These are phyloP conservation scores for Epizoanthus ramosus DNA, from an alignment of 92 coral and sea anemone genomes.

Conservation along the genomic window DNA sequence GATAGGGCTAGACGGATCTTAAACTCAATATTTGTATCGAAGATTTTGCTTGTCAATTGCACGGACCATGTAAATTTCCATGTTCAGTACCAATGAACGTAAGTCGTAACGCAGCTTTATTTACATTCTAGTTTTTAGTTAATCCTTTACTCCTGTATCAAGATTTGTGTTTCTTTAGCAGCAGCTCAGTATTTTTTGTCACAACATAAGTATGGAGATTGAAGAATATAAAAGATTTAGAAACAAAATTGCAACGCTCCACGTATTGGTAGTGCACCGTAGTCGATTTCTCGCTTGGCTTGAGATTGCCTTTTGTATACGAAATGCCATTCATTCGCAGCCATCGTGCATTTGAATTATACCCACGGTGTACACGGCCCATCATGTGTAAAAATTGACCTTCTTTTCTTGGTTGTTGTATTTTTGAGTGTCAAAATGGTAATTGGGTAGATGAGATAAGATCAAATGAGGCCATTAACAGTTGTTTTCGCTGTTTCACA, in stretches of 20 bases:
- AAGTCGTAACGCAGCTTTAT: background rate
- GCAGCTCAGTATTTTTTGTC: too few species aligned
- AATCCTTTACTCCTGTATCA: background rate
- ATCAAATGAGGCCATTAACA: background rate
- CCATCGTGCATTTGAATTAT: background rate
- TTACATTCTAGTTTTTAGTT: background rate
- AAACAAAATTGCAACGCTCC: background rate
- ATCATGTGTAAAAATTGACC: background rate
- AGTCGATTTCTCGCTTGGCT: conserved; percentile 1
- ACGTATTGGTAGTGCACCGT: too few species aligned
- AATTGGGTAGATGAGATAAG: background rate
- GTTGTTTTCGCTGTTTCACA: background rate
- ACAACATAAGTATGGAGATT: too few species aligned
- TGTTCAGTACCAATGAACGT: background rate
- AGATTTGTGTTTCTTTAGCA: background rate
- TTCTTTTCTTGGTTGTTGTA: background rate
- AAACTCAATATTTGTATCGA: background rate
- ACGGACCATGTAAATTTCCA: background rate
- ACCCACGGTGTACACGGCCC: background rate
- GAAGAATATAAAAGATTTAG: background rate
- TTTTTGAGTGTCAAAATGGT: background rate
- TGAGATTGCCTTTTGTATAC: conserved; percentile 20
- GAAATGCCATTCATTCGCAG: conserved; percentile 10
- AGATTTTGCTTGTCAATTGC: background rate
- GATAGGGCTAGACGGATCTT: background rate